Evolutionary conservation across 92 coral and sea anemone genomes (phyloP), one percentile per base, ranked within the genome.

Genomic region (Umimayanthus chanpuru): DNA sequence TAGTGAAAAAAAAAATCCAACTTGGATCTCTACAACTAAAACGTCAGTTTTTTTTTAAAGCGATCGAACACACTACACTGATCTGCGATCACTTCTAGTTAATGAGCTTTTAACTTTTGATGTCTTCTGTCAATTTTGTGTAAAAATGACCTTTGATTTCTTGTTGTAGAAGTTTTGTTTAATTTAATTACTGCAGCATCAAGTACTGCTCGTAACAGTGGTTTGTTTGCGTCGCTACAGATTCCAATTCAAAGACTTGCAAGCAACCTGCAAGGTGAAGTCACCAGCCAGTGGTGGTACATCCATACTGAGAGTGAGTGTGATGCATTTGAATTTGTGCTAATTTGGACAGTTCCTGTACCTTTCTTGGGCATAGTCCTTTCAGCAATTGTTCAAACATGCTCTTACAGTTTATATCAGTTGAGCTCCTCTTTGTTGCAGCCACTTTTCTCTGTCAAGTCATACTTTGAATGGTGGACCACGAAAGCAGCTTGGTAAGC

Each of bases 381-480:
- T 32, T 32, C 36, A 32, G 36, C 36, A 0, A 32, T 32, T 32
- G 36, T 32, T 2, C 36, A 40, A n/a, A 65, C 68, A 28, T 73
- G 74, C 79, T 77, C 11, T 1, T 11, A 43, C 21, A 75, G 12
- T 74, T 75, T 0, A 29, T 32, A 23, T 64, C n/a, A n/a, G n/a
- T n/a, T 28, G 29, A 43, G 43, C 18, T 82, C 67, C 25, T 77
- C 68, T 67, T 29, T 64, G 8, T 90, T 93, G 81, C 93, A 92
- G 96, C 99, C 99, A 50, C 56, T 96, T 50, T 88, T 95, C 23
- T 92, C 95, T 2, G 73, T 95, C n/a, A 90, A 96, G 26, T 94
- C 98, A 1, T 94, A 94, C 88, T 30, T 94, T 73, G 95, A 95
- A 41, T 96, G 98, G 99, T 96, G 99, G 94, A 92, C 94, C 8